Evolutionary conservation across 2,888 invertebrate genomes (phyloP).

Genomic region (Xanthia togata): DNA sequence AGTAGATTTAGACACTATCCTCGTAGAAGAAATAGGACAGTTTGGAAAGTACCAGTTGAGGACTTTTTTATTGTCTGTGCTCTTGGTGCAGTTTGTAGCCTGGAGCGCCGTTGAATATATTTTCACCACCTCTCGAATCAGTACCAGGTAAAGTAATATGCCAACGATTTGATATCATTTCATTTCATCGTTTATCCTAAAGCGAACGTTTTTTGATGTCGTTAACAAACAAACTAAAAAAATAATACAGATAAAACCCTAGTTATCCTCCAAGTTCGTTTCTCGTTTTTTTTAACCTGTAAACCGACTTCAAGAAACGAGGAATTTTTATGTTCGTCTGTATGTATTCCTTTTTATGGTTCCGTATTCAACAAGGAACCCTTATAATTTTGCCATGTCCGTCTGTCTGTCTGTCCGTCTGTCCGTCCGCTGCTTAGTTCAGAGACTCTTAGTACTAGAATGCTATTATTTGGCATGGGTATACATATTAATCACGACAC

Average conservation of each 20-base stretch:
- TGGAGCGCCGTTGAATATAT: conserved; percentile 81
- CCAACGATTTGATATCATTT: neutral
- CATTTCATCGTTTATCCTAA: rapidly evolving
- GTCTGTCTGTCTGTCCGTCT: too few relatives aligned
- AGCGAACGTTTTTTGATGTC: neutral
- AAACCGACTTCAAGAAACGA: too few relatives aligned
- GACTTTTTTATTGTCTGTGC: conserved; percentile 69
- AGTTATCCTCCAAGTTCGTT: neutral
- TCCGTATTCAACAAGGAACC: too few relatives aligned
- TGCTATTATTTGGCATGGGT: too few relatives aligned
- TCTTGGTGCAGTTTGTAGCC: conserved; percentile 77
- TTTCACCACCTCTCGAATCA: conserved; percentile 83
- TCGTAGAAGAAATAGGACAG: conserved; percentile 83
- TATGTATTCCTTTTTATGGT: too few relatives aligned
- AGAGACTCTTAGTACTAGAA: too few relatives aligned
- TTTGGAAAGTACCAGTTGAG: conserved; percentile 80
- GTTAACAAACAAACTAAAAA: neutral
- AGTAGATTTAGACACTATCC: conserved; percentile 79
- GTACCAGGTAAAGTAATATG: conserved; percentile 74
- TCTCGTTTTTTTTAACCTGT: too few relatives aligned
- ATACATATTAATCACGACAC: too few relatives aligned
- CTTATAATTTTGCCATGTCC: too few relatives aligned
- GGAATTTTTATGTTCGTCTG: too few relatives aligned
- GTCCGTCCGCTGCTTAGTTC: too few relatives aligned
- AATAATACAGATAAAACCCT: neutral